phyloP scores from a whole-genome alignment of 2,113 vertebrate genomes.

The Neogale vison region DNA sequence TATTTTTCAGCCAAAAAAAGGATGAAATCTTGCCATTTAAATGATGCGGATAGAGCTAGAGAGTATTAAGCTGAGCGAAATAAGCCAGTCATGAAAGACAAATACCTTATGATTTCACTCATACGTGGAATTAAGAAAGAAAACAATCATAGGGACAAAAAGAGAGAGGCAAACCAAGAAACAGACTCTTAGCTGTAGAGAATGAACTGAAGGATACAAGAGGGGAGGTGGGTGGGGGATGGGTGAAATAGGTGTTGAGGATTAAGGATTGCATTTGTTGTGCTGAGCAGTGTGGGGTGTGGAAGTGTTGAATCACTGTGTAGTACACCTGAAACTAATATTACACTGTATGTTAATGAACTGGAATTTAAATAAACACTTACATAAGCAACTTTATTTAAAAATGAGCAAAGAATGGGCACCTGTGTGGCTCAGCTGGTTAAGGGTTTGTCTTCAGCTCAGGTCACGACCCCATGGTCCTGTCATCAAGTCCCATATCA shows the following conservation, averaged over 20 bases:
- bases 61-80: not conserved
- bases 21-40: not conserved
- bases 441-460: too few relatives aligned
- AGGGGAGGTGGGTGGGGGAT: not conserved
- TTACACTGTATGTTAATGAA: not conserved
- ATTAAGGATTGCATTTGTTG: not conserved
- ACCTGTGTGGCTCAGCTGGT: too few relatives aligned
- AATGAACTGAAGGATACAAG: not conserved
- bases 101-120: not conserved
- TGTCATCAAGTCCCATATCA: too few relatives aligned
- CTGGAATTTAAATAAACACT: not conserved
- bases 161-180: not conserved
- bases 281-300: not conserved
- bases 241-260: not conserved
- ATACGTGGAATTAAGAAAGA: not conserved
- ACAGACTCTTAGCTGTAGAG: not conserved
- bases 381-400: not conserved
- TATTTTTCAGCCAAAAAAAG: not conserved
- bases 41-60: not conserved
- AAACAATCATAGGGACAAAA: not conserved
- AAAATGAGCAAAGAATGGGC: not conserved
- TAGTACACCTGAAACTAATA: not conserved
- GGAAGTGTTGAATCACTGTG: not conserved
- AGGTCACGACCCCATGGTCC: too few relatives aligned
- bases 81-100: not conserved